phyloP scores from a whole-genome alignment of 2,888 invertebrate genomes.

The Tanytarsus gracilentus region DNA sequence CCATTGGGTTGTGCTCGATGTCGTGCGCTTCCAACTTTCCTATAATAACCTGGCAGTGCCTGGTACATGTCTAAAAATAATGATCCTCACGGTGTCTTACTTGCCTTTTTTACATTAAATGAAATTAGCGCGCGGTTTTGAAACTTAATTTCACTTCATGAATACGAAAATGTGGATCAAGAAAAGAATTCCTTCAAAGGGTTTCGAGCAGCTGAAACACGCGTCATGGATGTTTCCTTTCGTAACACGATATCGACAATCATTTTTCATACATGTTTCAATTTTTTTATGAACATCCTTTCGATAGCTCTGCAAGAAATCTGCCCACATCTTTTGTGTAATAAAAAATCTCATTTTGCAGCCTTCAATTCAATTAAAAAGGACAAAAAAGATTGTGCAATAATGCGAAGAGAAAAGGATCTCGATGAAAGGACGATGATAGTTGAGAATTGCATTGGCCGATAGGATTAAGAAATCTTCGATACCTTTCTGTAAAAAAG shows the following conservation, averaged over 20 bases:
- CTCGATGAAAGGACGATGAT: no score
- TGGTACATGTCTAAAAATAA: constrained; percentile 15
- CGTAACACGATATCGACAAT: constrained; percentile 6
- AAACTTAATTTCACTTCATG: constrained; percentile 4
- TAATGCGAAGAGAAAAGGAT: not conserved
- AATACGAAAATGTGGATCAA: constrained; percentile 2
- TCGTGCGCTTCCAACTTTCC: constrained; percentile 21
- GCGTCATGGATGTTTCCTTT: not conserved
- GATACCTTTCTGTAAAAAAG: no score
- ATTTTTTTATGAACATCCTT: constrained; percentile 22
- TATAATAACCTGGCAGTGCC: not conserved
- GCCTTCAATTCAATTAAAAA: not conserved
- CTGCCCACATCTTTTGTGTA: constrained; percentile 22
- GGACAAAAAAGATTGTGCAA: constrained; percentile 19
- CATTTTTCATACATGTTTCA: constrained; percentile 20
- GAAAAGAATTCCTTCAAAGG: not conserved
- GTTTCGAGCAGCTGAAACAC: not conserved
- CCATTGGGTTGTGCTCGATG: constrained; percentile 24
- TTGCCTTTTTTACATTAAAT: constrained; percentile 6
- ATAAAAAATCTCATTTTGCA: not conserved
- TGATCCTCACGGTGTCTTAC: constrained; percentile 13
- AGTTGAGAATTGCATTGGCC: no score
- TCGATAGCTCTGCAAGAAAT: constrained; percentile 7
- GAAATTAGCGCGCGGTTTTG: constrained; percentile 9
- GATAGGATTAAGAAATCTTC: no score